A percentile compares a stretch with the other conserved stretches of the same genome.
Conservation (phyloP, 2,113 vertebrate species). For the Petrocephalus microphthalmus region DNA sequence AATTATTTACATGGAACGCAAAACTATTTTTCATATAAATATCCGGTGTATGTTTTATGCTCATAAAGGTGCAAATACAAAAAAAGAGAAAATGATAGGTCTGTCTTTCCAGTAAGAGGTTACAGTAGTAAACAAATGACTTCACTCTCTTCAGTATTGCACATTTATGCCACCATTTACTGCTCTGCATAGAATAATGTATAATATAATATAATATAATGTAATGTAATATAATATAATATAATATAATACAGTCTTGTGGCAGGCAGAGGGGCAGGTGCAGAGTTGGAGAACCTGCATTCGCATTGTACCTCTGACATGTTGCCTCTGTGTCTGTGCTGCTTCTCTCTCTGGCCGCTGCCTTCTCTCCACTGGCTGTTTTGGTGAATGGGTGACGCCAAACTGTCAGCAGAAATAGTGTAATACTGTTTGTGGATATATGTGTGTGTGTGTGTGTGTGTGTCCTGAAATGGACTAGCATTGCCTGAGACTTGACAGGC, state of each 20-base stretch:
- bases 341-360: background rate
- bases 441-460: background rate
- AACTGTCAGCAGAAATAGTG: constrained; percentile 19
- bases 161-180: background rate
- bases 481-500: background rate
- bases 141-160: background rate
- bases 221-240: background rate
- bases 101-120: constrained; percentile 35
- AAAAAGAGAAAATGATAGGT: background rate
- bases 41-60: background rate
- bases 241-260: background rate
- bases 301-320: constrained; percentile 14
- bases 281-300: constrained; percentile 27
- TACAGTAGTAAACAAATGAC: constrained; percentile 21
- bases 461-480: background rate
- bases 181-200: background rate
- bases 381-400: background rate
- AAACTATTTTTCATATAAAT: constrained; percentile 1
- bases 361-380: background rate
- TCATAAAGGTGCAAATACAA: background rate
- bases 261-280: background rate
- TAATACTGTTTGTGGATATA: background rate
- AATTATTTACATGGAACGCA: background rate
- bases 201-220: constrained; percentile 6
- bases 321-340: background rate